These are phyloP conservation scores for Mamestra brassicae DNA, from an alignment of 2,888 invertebrate species.

Conservation along the genomic window DNA sequence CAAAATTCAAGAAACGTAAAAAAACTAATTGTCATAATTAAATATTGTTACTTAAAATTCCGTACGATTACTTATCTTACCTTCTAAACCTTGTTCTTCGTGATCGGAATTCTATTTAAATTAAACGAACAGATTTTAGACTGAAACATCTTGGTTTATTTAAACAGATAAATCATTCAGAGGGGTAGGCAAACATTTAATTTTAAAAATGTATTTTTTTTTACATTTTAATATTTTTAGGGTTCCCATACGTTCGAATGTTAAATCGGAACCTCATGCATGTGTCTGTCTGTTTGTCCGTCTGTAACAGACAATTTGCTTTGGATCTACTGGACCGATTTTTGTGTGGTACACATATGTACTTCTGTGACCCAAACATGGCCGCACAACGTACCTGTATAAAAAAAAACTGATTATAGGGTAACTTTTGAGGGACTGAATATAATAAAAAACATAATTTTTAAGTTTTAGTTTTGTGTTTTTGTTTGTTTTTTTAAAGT, in stretches of 20 bases:
- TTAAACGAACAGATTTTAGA: conserved; percentile 27
- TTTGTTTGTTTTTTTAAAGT: too few relatives aligned
- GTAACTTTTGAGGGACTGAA: too few relatives aligned
- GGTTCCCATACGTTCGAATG: not conserved
- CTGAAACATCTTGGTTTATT: conserved; percentile 6
- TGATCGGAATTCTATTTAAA: conserved; percentile 48
- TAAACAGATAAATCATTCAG: conserved; percentile 9
- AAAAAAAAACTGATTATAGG: too few relatives aligned
- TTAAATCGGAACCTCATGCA: not conserved
- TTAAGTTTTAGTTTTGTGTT: too few relatives aligned
- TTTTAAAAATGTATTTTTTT: conserved; percentile 19
- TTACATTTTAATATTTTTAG: conserved; percentile 22
- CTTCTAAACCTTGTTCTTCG: conserved; percentile 61
- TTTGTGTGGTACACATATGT: too few relatives aligned
- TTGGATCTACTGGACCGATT: not conserved
- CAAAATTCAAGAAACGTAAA: conserved; percentile 49
- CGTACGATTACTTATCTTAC: conserved; percentile 43
- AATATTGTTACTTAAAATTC: conserved; percentile 61
- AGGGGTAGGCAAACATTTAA: conserved; percentile 22
- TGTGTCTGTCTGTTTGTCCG: not conserved
- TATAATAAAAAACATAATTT: too few relatives aligned
- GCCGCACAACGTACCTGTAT: too few relatives aligned
- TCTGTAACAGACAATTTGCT: not conserved
- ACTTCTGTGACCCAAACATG: not conserved
- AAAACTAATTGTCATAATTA: conserved; percentile 59